Evolutionary conservation across 2,797 vertebrate genomes (phyloP).

Genomic region (Gallirallus australis): DNA sequence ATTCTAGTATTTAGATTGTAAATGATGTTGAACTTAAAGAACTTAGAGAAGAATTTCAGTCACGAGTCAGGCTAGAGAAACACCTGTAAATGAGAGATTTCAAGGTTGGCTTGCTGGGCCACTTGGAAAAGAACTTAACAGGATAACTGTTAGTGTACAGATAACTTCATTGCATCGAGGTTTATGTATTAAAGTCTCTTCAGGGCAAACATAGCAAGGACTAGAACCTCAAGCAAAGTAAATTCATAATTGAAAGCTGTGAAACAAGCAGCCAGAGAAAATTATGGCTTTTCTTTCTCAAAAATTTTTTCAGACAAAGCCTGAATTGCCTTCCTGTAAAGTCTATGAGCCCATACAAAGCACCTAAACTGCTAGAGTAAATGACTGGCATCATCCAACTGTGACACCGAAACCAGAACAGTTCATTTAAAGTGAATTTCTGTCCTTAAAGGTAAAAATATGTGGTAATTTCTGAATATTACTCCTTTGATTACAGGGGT

Average conservation of each 20-base stretch:
- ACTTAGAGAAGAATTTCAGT: background rate
- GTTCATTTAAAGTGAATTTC: background rate
- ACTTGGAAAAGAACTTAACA: background rate
- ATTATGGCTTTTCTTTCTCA: background rate
- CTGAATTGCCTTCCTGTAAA: background rate
- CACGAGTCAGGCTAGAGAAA: background rate
- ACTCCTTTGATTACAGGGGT: background rate
- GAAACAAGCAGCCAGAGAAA: background rate
- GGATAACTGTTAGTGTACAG: background rate
- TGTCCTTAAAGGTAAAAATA: background rate
- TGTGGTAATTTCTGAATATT: background rate
- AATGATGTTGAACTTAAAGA: background rate
- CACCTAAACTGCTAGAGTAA: background rate
- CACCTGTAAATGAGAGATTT: background rate
- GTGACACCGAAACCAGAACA: fast-evolving
- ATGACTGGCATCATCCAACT: background rate
- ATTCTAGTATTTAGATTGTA: background rate
- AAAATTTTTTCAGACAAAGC: background rate
- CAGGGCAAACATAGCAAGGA: background rate
- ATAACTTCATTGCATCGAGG: background rate
- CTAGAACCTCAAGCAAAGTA: background rate
- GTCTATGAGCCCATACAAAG: background rate
- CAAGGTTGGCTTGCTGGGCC: background rate
- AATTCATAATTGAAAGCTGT: background rate
- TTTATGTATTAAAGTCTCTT: background rate